These are phyloP conservation scores for Bombyx mandarina DNA, from an alignment of 1,140 invertebrate species.

Conservation along the genomic window DNA sequence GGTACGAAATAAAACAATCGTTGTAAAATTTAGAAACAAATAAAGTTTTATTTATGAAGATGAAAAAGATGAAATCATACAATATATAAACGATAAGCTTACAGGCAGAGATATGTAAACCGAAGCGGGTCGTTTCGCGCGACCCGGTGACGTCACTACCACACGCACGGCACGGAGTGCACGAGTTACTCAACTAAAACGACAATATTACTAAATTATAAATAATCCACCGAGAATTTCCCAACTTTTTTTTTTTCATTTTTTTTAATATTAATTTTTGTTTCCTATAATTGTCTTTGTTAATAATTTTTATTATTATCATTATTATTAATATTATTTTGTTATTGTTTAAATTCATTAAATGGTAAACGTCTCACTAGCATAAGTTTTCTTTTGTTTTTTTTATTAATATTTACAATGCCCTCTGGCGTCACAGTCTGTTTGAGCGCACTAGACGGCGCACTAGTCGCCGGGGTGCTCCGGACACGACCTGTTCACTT, in stretches of 20 bases:
- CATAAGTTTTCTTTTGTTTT: constrained; percentile 26
- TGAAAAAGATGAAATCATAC: constrained; percentile 68
- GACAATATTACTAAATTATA: constrained; percentile 46
- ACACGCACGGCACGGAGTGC: constrained; percentile 8
- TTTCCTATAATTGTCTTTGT: constrained; percentile 48
- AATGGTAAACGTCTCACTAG: constrained; percentile 66
- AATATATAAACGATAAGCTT: constrained; percentile 23
- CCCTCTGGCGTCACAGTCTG: constrained; percentile 16
- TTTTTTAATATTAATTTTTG: constrained; percentile 6
- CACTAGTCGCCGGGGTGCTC: constrained; percentile 93
- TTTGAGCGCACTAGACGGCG: neutral
- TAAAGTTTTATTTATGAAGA: constrained; percentile 69
- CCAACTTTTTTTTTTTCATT: constrained; percentile 5
- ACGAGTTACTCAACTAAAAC: constrained; percentile 28
- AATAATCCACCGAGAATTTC: constrained; percentile 41
- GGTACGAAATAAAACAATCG: constrained; percentile 37
- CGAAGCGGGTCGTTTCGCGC: constrained; percentile 54
- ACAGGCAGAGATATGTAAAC: constrained; percentile 28
- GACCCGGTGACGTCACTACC: constrained; percentile 16
- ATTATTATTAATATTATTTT: constrained; percentile 29
- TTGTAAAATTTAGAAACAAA: constrained; percentile 69
- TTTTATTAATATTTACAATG: constrained; percentile 45
- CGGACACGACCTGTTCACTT: constrained; percentile 96
- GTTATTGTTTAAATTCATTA: constrained; percentile 28
- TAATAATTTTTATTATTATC: constrained; percentile 6